Conservation (phyloP, 2,888 invertebrate genomes). For the Eremobia ochroleuca region DNA sequence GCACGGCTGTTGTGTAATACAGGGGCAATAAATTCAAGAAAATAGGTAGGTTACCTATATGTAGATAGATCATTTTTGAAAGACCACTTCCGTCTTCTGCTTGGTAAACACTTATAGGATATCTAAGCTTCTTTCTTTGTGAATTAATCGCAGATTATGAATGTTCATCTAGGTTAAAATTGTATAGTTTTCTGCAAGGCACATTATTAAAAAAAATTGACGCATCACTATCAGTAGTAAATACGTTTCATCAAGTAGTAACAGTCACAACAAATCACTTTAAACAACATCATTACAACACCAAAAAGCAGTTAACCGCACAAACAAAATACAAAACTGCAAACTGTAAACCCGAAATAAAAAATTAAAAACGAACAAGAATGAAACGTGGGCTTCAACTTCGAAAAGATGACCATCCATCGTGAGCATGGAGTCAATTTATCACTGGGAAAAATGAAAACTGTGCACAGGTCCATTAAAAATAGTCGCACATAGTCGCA, state of each 20-base stretch:
- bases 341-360: conserved; percentile 51
- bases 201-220: no score
- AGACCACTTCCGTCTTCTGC: background rate
- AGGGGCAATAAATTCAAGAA: no score
- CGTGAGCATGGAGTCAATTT: conserved; percentile 88
- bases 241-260: background rate
- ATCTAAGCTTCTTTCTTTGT: background rate
- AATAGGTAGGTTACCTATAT: no score
- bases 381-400: conserved; percentile 78
- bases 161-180: background rate
- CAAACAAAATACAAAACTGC: conserved; percentile 25
- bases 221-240: background rate
- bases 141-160: background rate
- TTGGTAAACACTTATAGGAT: background rate
- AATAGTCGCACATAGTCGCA: conserved; percentile 90
- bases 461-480: conserved; percentile 87
- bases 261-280: background rate
- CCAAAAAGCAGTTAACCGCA: conserved; percentile 3
- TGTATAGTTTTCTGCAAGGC: background rate
- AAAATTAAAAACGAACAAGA: conserved; percentile 66
- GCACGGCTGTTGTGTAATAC: no score
- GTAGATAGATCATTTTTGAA: no score
- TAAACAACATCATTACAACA: background rate
- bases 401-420: conserved; percentile 87
- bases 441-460: conserved; percentile 90